Evolutionary conservation across 2,888 invertebrate species (phyloP), one percentile per base, ranked within the genome.

Genomic region (Sinhomidia bicolor): DNA sequence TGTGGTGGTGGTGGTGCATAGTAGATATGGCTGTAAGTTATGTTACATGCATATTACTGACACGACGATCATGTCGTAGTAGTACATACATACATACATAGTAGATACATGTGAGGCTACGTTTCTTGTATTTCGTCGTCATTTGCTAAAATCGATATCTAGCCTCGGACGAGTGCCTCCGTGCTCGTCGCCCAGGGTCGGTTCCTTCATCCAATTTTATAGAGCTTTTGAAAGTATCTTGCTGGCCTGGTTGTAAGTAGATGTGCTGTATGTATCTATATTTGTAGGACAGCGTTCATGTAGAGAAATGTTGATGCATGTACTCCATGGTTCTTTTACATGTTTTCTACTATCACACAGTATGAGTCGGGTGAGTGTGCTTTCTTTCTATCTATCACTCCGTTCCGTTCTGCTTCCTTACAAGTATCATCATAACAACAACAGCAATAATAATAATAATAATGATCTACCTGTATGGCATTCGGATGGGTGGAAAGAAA

Each of bases 101-200:
- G 3, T 32, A 3, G 32, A 7, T 65, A 32, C n/a, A 32, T 41
- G 41, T 62, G 62, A 62, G 32, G 62, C 20, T 62, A 62, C 47
- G 26, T 85, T 44, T 81, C 71, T 83, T 78, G 78, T 88, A 65
- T 81, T 88, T 82, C 78, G 88, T 88, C 83, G 83, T 83, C 78
- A 62, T 78, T 83, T 83, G 78, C 54, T 83, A 88, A 88, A 88
- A 88, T 88, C 88, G 83, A 88, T 88, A 88, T 83, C 83, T 68
- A 60, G 83, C 83, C 57, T 83, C 88, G 88, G 88, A 88, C 88
- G 88, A 83, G 88, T 83, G 88, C 62, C 83, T 79, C 83, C 88
- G 83, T 83, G 78, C 83, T 88, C 88, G 88, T 88, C 88, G 88
- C 83, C 68, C 83, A 88, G 83, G 76, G 88, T 88, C 88, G 88